These are phyloP conservation scores for Maconellicoccus hirsutus DNA, from an alignment of 1,140 invertebrate genomes.

Conservation along the genomic window DNA sequence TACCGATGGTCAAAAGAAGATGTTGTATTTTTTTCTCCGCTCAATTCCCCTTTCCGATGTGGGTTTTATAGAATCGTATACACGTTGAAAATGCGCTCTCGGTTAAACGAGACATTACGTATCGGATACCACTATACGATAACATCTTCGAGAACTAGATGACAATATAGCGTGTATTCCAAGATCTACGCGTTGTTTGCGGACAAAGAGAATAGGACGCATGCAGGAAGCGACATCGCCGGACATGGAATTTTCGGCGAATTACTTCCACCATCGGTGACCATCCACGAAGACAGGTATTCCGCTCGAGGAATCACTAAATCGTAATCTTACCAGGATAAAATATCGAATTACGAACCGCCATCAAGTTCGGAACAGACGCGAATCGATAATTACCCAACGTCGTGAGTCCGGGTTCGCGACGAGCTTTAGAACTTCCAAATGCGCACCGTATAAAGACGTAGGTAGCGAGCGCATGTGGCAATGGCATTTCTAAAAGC, in stretches of 20 bases:
- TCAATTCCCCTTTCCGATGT: background rate
- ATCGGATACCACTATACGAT: no score
- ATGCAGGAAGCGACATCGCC: background rate
- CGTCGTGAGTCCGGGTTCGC: no score
- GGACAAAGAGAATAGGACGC: background rate
- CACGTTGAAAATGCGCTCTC: no score
- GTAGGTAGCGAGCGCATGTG: background rate
- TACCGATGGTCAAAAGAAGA: slow-evolving; percentile 3
- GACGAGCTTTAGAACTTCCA: no score
- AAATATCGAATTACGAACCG: background rate
- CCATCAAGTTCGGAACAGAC: background rate
- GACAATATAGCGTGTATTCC: no score
- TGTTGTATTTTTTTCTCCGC: background rate
- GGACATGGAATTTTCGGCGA: background rate
- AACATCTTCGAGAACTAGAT: no score
- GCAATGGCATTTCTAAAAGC: background rate
- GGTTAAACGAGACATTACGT: no score
- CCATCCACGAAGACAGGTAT: background rate
- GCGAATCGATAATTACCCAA: background rate
- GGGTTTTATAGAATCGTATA: no score
- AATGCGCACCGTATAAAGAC: no score
- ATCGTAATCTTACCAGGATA: background rate
- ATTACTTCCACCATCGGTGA: background rate
- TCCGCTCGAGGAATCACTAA: background rate
- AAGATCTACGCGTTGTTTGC: no score